These are phyloP conservation scores for Diplolepis rosae DNA, from an alignment of 2,888 invertebrate species.

Conservation along the genomic window DNA sequence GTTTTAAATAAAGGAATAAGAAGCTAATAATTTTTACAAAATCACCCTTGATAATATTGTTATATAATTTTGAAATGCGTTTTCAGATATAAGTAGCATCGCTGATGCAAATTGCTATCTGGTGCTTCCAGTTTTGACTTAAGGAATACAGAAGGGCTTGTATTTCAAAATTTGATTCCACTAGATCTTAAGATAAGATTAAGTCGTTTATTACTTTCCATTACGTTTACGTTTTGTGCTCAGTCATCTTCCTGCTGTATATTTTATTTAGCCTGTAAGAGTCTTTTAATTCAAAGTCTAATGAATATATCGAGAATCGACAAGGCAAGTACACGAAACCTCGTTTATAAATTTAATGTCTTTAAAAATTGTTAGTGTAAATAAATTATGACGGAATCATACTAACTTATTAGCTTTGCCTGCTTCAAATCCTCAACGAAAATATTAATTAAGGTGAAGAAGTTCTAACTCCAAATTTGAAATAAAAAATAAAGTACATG, in stretches of 20 bases:
- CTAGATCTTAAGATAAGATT: neutral
- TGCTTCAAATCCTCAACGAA: no score
- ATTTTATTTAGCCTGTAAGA: slow-evolving; percentile 12
- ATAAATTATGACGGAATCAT: no score
- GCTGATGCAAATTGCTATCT: neutral
- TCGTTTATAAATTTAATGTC: no score
- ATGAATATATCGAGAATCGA: neutral
- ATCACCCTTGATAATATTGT: neutral
- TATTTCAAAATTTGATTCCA: slow-evolving; percentile 2
- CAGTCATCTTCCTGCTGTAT: slow-evolving; percentile 3
- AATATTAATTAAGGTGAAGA: no score
- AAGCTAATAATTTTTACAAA: neutral
- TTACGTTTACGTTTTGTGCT: neutral
- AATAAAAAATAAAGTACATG: no score
- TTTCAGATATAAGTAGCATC: neutral
- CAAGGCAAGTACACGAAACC: neutral
- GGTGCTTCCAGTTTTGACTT: slow-evolving; percentile 20
- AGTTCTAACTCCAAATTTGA: no score
- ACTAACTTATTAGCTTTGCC: no score
- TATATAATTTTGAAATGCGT: neutral
- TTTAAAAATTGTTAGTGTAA: no score
- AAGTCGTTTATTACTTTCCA: slow-evolving; percentile 1
- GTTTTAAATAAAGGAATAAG: neutral
- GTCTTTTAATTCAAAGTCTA: neutral
- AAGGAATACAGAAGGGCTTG: neutral